Conservation (phyloP, 2,113 vertebrate species). For the Megalops atlanticus region DNA sequence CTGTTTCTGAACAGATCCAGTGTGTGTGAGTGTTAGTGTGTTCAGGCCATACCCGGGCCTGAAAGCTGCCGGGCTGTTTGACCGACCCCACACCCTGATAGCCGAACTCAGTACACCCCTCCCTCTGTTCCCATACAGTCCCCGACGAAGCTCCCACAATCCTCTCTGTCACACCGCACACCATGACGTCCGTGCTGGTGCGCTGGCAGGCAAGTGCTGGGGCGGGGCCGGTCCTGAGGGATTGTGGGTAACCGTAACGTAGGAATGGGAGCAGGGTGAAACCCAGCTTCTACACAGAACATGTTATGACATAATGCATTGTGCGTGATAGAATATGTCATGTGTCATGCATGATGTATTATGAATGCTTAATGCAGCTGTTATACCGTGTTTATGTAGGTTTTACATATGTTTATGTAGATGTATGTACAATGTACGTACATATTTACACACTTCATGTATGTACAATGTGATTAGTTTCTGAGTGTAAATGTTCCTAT, state of each 20-base stretch:
- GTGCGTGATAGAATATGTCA: too few species aligned
- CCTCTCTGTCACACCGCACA: constrained; percentile 91
- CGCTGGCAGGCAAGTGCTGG: constrained; percentile 85
- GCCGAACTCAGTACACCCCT: neutral
- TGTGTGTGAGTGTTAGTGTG: constrained; percentile 35
- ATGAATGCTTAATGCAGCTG: too few species aligned
- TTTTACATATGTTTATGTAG: too few species aligned
- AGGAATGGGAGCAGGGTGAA: too few species aligned
- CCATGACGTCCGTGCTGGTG: constrained; percentile 92
- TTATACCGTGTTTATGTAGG: too few species aligned
- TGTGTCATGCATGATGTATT: too few species aligned
- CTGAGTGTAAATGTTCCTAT: too few species aligned
- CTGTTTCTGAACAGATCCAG: constrained; percentile 19
- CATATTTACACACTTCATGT: too few species aligned
- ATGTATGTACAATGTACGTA: too few species aligned
- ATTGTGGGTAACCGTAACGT: neutral
- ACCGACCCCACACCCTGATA: constrained; percentile 2
- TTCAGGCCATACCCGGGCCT: constrained; percentile 27
- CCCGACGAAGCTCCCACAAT: constrained; percentile 91
- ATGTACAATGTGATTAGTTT: too few species aligned
- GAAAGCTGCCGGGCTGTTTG: constrained; percentile 15
- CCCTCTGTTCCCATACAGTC: constrained; percentile 60
- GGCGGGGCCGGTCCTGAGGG: neutral
- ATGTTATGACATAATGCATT: too few species aligned
- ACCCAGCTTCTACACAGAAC: too few species aligned